phyloP scores from a whole-genome alignment of 2,797 vertebrate genomes.

The Tangara arthus region DNA sequence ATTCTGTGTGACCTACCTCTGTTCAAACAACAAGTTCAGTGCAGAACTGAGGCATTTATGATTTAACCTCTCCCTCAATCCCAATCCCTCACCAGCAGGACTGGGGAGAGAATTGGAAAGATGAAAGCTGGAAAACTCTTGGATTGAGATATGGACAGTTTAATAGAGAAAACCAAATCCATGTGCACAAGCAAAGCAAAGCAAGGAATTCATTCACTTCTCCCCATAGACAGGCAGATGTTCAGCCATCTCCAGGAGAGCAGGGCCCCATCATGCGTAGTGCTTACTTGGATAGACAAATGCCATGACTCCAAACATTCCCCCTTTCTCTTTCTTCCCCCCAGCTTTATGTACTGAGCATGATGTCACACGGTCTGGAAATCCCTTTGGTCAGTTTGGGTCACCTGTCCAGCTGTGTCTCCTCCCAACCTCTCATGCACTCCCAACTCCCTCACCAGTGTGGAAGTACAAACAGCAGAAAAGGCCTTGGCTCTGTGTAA shows the following conservation, averaged over 20 bases:
- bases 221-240: neutral
- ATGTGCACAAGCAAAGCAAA: neutral
- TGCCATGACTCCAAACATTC: fast-evolving
- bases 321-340: neutral
- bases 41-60: neutral
- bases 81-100: neutral
- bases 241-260: neutral
- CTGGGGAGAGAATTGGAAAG: neutral
- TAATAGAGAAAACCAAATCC: neutral
- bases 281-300: fast-evolving
- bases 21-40: neutral
- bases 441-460: fast-evolving
- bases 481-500: neutral
- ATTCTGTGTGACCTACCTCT: neutral
- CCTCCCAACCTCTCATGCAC: neutral
- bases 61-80: neutral
- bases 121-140: neutral
- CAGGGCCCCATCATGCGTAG: fast-evolving
- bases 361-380: neutral
- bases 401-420: neutral
- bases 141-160: neutral
- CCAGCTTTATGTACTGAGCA: neutral
- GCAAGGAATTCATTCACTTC: neutral
- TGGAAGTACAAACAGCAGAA: fast-evolving
- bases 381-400: neutral